Evolutionary conservation across 2,888 invertebrate genomes (phyloP).

Genomic region (Drosophila colorata): DNA sequence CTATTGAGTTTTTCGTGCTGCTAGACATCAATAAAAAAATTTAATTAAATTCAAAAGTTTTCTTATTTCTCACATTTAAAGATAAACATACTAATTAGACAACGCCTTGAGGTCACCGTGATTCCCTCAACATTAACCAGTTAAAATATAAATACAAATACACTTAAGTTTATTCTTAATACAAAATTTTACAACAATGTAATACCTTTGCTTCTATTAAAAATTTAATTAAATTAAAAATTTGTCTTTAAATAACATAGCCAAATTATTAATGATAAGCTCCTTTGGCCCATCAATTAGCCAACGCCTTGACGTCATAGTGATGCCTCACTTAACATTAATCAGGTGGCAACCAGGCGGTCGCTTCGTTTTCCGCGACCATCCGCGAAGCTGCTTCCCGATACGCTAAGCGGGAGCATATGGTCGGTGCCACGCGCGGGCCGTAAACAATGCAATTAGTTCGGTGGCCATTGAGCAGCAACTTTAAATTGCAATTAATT

Average conservation of each 20-base stretch:
- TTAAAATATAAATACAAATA: too few relatives aligned
- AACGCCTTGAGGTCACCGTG: too few relatives aligned
- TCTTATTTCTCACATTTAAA: too few relatives aligned
- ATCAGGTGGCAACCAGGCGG: neutral
- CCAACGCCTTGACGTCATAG: constrained; percentile 13
- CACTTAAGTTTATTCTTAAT: too few relatives aligned
- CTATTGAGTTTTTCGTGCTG: too few relatives aligned
- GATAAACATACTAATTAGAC: too few relatives aligned
- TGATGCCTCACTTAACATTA: neutral
- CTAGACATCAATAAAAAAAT: too few relatives aligned
- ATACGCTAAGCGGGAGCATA: constrained; percentile 49
- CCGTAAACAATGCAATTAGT: constrained; percentile 49
- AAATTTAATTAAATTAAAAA: too few relatives aligned
- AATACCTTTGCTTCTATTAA: neutral
- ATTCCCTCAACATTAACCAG: too few relatives aligned
- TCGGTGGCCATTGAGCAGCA: constrained; percentile 23
- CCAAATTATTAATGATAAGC: constrained; percentile 7
- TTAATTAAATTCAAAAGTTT: too few relatives aligned
- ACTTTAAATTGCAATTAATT: constrained; percentile 67
- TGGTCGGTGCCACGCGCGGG: constrained; percentile 51
- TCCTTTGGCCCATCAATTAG: too few relatives aligned
- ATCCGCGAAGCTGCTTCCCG: neutral
- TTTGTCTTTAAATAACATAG: too few relatives aligned
- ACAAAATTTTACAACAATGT: neutral
- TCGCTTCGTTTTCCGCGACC: neutral